Conservation (phyloP, 1,140 invertebrate genomes). For the Cardiocondyla obscurior region DNA sequence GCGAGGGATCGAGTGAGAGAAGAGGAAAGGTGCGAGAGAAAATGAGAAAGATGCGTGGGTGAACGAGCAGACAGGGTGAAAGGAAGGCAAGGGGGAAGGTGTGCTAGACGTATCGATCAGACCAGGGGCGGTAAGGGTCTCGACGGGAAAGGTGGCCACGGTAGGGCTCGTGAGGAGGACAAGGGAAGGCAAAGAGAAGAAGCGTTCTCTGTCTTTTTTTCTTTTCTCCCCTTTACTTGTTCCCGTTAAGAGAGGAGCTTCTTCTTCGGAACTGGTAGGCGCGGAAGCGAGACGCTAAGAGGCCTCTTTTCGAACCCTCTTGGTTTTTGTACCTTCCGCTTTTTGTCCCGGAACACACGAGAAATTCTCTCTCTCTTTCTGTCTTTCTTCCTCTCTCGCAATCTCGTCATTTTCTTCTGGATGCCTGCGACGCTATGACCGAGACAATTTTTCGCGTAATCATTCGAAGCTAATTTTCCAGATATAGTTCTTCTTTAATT, state of each 20-base stretch:
- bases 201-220: not conserved
- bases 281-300: conserved; percentile 77
- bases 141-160: conserved; percentile 37
- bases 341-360: conserved; percentile 18
- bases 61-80: not conserved
- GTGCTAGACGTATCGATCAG: conserved; percentile 81
- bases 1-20: conserved; percentile 45
- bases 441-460: not conserved
- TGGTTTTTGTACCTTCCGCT: conserved; percentile 8
- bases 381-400: not conserved
- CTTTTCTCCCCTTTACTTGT: not conserved
- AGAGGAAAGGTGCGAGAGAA: conserved; percentile 24
- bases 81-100: conserved; percentile 64
- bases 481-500: not conserved
- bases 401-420: conserved; percentile 1
- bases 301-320: conserved; percentile 61
- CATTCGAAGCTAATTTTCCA: not conserved
- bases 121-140: conserved; percentile 68
- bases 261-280: conserved; percentile 75
- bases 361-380: not conserved
- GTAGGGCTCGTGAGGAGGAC: not conserved
- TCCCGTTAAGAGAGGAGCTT: conserved; percentile 70
- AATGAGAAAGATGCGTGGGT: conserved; percentile 51
- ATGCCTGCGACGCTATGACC: not conserved
- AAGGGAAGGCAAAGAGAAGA: not conserved